Conservation (phyloP, 1,140 invertebrate genomes). For the Riptortus pedestris region DNA sequence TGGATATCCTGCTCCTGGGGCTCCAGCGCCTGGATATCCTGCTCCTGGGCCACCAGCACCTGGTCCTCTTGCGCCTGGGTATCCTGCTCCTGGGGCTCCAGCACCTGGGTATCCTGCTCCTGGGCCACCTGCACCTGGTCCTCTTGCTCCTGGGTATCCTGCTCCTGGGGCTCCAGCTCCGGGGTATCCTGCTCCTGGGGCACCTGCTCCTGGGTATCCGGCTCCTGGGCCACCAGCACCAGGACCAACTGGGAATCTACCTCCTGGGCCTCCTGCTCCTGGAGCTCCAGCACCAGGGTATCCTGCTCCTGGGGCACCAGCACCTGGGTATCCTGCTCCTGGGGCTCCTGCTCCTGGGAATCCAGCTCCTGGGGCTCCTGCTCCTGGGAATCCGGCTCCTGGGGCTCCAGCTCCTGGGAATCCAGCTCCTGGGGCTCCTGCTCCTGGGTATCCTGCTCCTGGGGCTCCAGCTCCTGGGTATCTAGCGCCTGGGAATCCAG, state of each 20-base stretch:
- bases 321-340: constrained; percentile 3
- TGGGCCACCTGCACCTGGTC: constrained; percentile 1
- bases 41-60: neutral
- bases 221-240: no score
- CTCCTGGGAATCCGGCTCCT: neutral
- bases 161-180: neutral
- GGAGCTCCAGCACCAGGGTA: constrained; percentile 9
- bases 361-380: no score
- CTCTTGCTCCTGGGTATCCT: constrained; percentile 12
- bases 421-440: neutral
- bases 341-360: constrained; percentile 22
- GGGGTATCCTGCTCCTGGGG: neutral
- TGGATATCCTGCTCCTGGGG: no score
- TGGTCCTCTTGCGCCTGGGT: constrained; percentile 19
- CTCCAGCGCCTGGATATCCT: neutral
- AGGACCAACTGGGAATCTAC: no score
- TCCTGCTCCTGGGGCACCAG: constrained; percentile 9
- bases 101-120: neutral
- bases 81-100: constrained; percentile 12
- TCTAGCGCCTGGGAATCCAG: neutral
- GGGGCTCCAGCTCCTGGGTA: constrained; percentile 18
- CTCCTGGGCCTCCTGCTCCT: neutral
- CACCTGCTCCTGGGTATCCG: neutral
- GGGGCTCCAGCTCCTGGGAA: neutral
- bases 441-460: constrained; percentile 17